Evolutionary conservation across 2,113 vertebrate species (phyloP).

Genomic region (Mola mola): DNA sequence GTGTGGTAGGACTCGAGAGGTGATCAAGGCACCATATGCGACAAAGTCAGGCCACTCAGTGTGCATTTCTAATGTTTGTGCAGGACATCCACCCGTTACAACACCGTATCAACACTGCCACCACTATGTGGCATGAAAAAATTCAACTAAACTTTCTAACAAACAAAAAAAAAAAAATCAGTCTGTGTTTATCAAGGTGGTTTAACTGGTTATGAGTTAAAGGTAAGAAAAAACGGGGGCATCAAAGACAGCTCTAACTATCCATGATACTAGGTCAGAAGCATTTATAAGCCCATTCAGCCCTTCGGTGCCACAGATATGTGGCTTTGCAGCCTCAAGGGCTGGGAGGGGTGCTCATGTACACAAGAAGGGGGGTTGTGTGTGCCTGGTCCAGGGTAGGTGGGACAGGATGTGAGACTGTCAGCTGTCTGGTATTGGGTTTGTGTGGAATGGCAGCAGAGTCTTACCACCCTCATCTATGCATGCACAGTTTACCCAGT

Average conservation of each 20-base stretch:
- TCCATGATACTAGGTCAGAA: constrained; percentile 11
- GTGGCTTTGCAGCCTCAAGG: constrained; percentile 19
- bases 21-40: constrained; percentile 73
- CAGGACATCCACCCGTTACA: background rate
- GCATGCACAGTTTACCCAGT: constrained; percentile 22
- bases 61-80: background rate
- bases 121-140: background rate
- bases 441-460: constrained; percentile 40
- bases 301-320: constrained; percentile 29
- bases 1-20: constrained; percentile 61
- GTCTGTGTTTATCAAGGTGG: constrained; percentile 13
- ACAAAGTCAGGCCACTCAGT: constrained; percentile 26
- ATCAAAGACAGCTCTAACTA: constrained; percentile 1
- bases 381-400: constrained; percentile 29
- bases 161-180: too few relatives aligned
- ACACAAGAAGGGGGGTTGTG: constrained; percentile 14
- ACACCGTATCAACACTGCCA: background rate
- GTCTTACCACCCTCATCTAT: constrained; percentile 36
- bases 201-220: constrained; percentile 32
- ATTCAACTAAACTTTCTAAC: constrained; percentile 6
- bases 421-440: constrained; percentile 73
- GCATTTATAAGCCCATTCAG: constrained; percentile 21
- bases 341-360: constrained; percentile 17
- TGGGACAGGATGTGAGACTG: constrained; percentile 58
- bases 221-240: constrained; percentile 9